Conservation (phyloP, 2,113 vertebrate genomes). For the Circaetus gallicus region DNA sequence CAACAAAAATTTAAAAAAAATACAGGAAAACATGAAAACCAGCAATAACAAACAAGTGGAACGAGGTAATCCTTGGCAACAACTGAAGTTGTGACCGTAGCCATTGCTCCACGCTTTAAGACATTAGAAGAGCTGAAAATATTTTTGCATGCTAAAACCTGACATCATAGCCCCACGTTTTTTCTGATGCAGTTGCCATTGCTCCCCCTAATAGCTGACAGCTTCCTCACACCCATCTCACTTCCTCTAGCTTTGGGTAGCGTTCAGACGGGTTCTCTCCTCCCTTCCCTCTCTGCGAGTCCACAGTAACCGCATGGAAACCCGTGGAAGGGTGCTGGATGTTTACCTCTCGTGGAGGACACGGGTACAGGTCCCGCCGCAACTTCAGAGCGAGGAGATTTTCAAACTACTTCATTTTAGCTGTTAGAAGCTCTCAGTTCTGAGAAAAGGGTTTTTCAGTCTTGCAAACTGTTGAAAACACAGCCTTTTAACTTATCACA, state of each 20-base stretch:
- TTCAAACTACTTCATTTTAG: not conserved
- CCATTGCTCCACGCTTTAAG: not conserved
- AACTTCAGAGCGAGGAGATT: not conserved
- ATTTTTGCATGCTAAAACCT: not conserved
- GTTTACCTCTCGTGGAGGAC: not conserved
- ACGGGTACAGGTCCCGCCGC: fast-evolving
- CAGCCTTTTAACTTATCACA: not conserved
- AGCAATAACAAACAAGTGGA: not conserved
- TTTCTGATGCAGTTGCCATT: not conserved
- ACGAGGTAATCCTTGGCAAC: not conserved
- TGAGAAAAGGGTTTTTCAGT: not conserved
- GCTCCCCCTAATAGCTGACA: not conserved
- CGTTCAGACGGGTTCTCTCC: not conserved
- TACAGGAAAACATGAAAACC: not conserved
- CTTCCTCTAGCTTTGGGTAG: not conserved
- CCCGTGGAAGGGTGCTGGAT: not conserved
- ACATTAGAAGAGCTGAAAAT: not conserved
- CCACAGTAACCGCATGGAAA: not conserved
- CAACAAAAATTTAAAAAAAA: not conserved
- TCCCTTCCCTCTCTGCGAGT: not conserved
- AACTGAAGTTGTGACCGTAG: not conserved
- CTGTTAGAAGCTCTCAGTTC: not conserved
- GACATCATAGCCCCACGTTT: not conserved
- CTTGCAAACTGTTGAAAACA: slow-evolving; percentile 6
- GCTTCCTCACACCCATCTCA: not conserved